Base-by-base conservation (phyloP, 2,888 invertebrate genomes). In the Microdon myrmicae region DNA sequence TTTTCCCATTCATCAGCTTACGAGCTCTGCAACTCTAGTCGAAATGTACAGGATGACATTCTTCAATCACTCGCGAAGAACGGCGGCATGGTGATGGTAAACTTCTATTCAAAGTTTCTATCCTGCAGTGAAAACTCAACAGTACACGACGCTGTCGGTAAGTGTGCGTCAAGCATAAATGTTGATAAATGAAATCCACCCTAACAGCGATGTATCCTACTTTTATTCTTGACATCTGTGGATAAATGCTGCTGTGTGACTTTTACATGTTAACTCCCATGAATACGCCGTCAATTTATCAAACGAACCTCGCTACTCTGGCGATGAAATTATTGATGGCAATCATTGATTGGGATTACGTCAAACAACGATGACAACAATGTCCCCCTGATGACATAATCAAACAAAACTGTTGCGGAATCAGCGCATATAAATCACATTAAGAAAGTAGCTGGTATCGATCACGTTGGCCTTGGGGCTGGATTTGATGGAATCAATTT, bases 381-480 rank as follows among this genome's bases (percentile, higher is more conserved):
- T 26, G 19, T 13, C 35, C 28, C 13, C 10, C 12, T 10, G 5
- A 43, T 43, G 32, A 25, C 12, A 9, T 2, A 10, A 3, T 31
- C 31, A 34, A 14, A 9, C 13, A 5, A 12, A 31, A 29, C 9
- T 10, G 13, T 12, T 2, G 13, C 34, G 31, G 35, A 26, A 69
- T 64, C 84, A 92, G 93, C 90, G 71, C 93, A 94, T 83, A 92
- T 94, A 81, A 92, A 93, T 84, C 92, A 93, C 82, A 90, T 93
- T 76, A 85, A 90, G 72, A 87, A 88, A 75, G 85, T 91, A 67
- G 92, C 92, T 64, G 93, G 94, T 68, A 88, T 92, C 73, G 92
- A 93, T 83, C 88, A 90, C 81, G 90, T 93, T 61, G 94, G 93
- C 39, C 85, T 94, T 67, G 94, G 93, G 66, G 92, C 92, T 56